phyloP scores from a whole-genome alignment of 1,140 invertebrate genomes.

The Brachionus manjavacas region DNA sequence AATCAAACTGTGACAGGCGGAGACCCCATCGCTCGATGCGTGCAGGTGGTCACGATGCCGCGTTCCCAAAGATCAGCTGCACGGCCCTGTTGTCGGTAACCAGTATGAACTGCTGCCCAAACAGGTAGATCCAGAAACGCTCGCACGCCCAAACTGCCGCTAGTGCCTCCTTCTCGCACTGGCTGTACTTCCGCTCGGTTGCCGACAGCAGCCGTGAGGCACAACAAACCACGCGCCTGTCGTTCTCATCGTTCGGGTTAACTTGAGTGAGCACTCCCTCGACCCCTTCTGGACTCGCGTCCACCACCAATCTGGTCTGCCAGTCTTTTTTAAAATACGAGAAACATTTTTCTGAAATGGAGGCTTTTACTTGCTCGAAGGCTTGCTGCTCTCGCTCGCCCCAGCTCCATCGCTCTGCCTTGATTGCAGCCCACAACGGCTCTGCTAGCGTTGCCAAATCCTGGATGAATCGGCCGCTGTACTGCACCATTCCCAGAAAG shows the following conservation, averaged over 20 bases:
- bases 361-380: background rate
- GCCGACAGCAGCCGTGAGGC: conserved; percentile 44
- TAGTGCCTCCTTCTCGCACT: conserved; percentile 49
- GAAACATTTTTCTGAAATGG: background rate
- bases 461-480: no score
- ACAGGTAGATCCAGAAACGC: background rate
- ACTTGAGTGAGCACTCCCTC: conserved; percentile 58
- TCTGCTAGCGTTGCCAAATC: background rate
- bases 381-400: conserved; percentile 39
- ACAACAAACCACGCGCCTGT: no score
- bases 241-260: background rate
- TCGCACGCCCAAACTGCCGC: conserved; percentile 1
- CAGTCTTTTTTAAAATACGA: no score
- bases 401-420: conserved; percentile 46
- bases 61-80: background rate
- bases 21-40: background rate
- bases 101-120: conserved; percentile 10
- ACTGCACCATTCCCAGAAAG: no score
- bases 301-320: no score
- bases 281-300: conserved; percentile 51
- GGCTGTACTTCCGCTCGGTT: conserved; percentile 48
- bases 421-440: conserved; percentile 46
- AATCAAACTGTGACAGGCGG: background rate
- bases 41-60: background rate
- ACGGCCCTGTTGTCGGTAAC: conserved; percentile 10